These are phyloP conservation scores for Trogon melanurus DNA, from an alignment of 2,113 vertebrate genomes.

Conservation along the genomic window DNA sequence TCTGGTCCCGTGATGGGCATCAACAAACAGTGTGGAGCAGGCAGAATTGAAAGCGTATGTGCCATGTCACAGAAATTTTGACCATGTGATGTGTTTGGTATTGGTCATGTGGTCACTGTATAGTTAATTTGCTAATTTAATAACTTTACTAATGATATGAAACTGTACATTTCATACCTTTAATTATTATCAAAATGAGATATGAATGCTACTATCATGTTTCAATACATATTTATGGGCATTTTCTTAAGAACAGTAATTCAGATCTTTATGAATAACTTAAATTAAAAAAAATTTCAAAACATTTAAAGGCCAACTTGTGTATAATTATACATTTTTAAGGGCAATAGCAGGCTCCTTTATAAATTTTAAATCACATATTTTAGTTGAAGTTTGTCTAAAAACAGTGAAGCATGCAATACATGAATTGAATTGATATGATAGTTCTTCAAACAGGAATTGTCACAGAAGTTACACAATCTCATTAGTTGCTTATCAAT, in stretches of 20 bases:
- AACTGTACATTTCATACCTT: background rate
- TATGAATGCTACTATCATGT: background rate
- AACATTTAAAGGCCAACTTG: background rate
- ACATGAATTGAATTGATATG: background rate
- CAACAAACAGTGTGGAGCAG: background rate
- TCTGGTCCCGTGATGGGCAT: background rate
- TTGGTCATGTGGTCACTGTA: background rate
- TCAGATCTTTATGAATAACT: background rate
- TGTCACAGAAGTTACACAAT: background rate
- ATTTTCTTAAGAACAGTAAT: background rate
- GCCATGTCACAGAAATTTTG: background rate
- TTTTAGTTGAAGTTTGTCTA: background rate
- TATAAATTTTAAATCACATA: background rate
- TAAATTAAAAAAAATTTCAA: background rate
- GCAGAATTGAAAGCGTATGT: background rate
- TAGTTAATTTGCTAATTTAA: background rate
- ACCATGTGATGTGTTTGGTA: rapidly evolving
- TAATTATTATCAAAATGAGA: background rate
- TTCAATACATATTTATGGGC: background rate
- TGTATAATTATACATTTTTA: background rate
- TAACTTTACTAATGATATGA: background rate
- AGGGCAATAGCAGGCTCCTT: background rate
- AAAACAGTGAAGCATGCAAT: background rate
- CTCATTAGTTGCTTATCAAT: background rate
- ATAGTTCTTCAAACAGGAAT: background rate